Evolutionary conservation across 2,888 invertebrate genomes (phyloP).

Genomic region (Cheilosia vernalis): DNA sequence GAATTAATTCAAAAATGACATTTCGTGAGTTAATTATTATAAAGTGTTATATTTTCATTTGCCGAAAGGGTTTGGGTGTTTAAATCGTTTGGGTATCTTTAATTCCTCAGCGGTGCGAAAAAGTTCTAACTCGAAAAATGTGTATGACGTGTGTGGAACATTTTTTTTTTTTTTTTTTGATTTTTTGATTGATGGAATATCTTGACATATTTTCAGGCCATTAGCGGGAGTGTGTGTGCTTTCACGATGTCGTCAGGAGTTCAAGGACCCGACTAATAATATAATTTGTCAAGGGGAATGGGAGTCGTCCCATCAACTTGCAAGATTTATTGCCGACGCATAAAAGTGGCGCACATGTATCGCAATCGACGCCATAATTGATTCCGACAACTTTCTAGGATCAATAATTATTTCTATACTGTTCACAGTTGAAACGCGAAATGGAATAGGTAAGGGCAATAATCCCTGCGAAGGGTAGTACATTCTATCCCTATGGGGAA

Average conservation of each 20-base stretch:
- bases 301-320: constrained; percentile 2
- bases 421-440: constrained; percentile 22
- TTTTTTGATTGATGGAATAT: constrained; percentile 40
- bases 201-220: constrained; percentile 43
- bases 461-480: neutral
- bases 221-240: constrained; percentile 21
- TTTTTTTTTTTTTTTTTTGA: constrained; percentile 6
- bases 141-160: constrained; percentile 53
- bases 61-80: no score
- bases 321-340: constrained; percentile 35
- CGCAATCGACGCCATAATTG: neutral
- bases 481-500: constrained; percentile 7
- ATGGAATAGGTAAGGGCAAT: neutral
- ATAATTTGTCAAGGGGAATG: neutral
- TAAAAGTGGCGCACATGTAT: no score
- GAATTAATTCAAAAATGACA: no score
- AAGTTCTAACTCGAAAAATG: constrained; percentile 19
- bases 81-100: no score
- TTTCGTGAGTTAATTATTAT: no score
- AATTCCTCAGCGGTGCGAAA: no score
- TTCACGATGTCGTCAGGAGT: constrained; percentile 26
- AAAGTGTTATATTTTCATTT: no score
- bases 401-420: constrained; percentile 9
- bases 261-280: constrained; percentile 21
- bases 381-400: neutral